Evolutionary conservation across 2,888 invertebrate species (phyloP).

Genomic region (Deilephila porcellus): DNA sequence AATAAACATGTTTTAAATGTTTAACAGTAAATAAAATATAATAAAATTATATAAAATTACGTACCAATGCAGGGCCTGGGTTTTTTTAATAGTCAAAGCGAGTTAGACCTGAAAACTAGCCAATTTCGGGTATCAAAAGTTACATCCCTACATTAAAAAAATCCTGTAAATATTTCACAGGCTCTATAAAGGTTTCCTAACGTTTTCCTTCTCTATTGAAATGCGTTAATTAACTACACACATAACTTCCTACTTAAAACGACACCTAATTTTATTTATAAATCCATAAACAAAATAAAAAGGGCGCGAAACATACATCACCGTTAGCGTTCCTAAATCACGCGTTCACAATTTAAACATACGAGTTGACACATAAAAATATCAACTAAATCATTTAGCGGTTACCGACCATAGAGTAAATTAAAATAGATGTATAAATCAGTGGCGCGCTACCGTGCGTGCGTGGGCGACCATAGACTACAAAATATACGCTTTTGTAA

Average conservation of each 20-base stretch:
- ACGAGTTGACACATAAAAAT: constrained; percentile 57
- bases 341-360: constrained; percentile 34
- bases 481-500: constrained; percentile 10
- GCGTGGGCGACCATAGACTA: constrained; percentile 39
- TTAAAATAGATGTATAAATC: constrained; percentile 60
- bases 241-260: not conserved
- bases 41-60: no score
- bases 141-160: no score
- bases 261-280: constrained; percentile 3
- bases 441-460: constrained; percentile 40
- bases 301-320: constrained; percentile 17
- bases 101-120: no score
- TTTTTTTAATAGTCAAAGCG: no score
- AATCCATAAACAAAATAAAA: constrained; percentile 25
- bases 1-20: no score
- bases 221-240: not conserved
- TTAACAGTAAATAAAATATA: no score
- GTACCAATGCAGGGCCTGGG: no score
- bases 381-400: constrained; percentile 57
- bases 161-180: no score
- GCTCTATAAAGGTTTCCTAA: not conserved
- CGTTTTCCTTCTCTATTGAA: not conserved
- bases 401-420: constrained; percentile 46
- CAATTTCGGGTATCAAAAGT: no score
- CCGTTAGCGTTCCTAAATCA: constrained; percentile 32